Conservation (phyloP, 2,113 vertebrate species). For the Oncorhynchus mykiss region DNA sequence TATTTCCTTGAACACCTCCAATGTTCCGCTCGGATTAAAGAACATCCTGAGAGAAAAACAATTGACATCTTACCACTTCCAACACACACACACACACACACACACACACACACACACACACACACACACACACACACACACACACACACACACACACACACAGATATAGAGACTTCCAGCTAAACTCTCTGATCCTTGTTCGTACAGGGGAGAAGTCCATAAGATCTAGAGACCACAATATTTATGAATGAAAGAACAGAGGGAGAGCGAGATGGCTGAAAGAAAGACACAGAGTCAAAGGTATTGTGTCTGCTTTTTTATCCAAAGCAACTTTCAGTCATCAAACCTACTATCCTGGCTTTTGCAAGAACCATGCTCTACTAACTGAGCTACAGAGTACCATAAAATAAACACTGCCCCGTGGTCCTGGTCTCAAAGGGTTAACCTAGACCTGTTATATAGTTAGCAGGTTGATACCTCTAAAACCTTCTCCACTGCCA, state of each 20-base stretch:
- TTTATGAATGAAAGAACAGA: neutral
- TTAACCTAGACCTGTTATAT: neutral
- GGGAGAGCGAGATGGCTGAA: neutral
- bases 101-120: conserved; percentile 11
- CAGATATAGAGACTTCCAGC: neutral
- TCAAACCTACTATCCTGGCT: no score
- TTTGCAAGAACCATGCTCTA: no score
- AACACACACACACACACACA: conserved; percentile 1
- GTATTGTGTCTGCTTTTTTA: no score
- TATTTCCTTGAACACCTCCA: conserved; percentile 34
- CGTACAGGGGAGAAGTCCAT: neutral
- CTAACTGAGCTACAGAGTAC: no score
- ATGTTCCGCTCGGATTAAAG: conserved; percentile 36
- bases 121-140: conserved; percentile 6
- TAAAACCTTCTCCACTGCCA: no score
- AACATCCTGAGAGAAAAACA: conserved; percentile 26
- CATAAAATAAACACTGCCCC: no score
- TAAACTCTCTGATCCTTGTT: neutral
- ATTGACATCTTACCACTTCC: conserved; percentile 22
- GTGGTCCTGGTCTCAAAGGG: no score
- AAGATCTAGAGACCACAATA: neutral
- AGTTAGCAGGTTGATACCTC: no score
- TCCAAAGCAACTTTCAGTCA: no score
- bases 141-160: neutral
- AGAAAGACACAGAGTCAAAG: neutral